Evolutionary conservation across 1,140 invertebrate genomes (phyloP), one percentile per base, ranked within the genome.

Genomic region (Delia radicum): DNA sequence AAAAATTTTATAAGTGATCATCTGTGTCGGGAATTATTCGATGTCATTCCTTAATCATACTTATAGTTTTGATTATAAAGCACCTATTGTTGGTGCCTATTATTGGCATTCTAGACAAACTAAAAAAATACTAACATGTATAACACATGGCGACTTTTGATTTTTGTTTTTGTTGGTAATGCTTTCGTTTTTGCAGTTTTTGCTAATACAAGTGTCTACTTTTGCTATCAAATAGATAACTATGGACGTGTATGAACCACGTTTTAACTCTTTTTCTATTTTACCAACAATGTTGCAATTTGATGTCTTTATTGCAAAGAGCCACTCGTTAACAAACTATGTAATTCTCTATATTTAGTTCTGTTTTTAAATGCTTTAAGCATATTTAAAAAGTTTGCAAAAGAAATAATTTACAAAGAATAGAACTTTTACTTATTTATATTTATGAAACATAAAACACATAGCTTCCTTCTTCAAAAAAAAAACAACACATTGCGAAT

Each of bases 241-340:
- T 5, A 67, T 12, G 12, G 24, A 65, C 62, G 62, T 15, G 55
- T 24, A 61, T 63, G 61, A 21, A 63, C 61, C 26, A 63, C 26
- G 26, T 63, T 63, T 27, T 63, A 63, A 63, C 61, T 63, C 61
- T 63, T 63, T 21, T 61, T 63, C 21, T 63, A 27, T 63, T 26
- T 27, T 63, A 27, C 24, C 27, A 63, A 63, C 61, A 63, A 63
- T 63, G 61, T 63, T 63, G 61, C 61, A 27, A 63, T 63, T 63
- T 63, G 61, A 63, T 63, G 61, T 63, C 61, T 63, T 63, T 63
- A 63, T 63, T 26, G 61, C 61, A 42, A 63, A 63, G 61, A 63
- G 61, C 21, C 61, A 63, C 61, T 63, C 61, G 26, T 63, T 63
- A 63, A 63, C 24, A 63, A 63, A 27, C 12, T 27, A 26, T 63